Evolutionary conservation across 2,888 invertebrate species (phyloP), one percentile per base, ranked within the genome.

Genomic region (Nephrotoma flavescens): DNA sequence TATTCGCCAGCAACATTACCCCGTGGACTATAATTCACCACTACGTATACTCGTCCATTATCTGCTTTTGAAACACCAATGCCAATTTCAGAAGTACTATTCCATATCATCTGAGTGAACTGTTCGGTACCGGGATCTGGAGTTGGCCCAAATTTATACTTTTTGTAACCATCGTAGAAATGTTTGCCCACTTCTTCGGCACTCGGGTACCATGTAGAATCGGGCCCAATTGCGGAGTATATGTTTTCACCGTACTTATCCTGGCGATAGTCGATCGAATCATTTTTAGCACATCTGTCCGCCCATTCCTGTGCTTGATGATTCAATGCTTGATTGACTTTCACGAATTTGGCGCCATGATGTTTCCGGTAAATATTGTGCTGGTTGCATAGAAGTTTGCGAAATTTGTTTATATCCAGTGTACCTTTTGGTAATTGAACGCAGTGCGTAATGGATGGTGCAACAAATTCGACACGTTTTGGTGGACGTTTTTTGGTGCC

Each of bases 191-290:
- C 45, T 7, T 41, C 47, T 47, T 45, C 42, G 31, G 45, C 7
- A 4, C 31, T 11, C 9, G 41, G 41, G 12, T 47, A 45, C 45
- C 86, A 45, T 6, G 6, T 12, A 5, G 45, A 45, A 41, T 86
- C 86, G 6, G n/a, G 4, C 12, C 47, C 4, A 2, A 45, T 47
- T 44, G 3, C 86, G 9, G 31, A 6, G 31, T 86, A 86, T 41
- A 86, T 86, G 47, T 86, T 86, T 31, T 86, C 86, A 47, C 86
- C 86, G 19, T 86, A 86, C 6, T 86, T 86, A 11, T 41, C 45
- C 2, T 86, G 44, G 31, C 47, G 31, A 47, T 19, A 47, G 41
- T 86, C n/a, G 19, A 47, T 11, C 41, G 2, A 6, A 45, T 47
- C 45, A 7, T n/a, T 47, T n/a, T 45, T 86, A 3, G 45, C 41